Evolutionary conservation across 2,888 invertebrate genomes (phyloP).

Genomic region (Standfussiana lucernea): DNA sequence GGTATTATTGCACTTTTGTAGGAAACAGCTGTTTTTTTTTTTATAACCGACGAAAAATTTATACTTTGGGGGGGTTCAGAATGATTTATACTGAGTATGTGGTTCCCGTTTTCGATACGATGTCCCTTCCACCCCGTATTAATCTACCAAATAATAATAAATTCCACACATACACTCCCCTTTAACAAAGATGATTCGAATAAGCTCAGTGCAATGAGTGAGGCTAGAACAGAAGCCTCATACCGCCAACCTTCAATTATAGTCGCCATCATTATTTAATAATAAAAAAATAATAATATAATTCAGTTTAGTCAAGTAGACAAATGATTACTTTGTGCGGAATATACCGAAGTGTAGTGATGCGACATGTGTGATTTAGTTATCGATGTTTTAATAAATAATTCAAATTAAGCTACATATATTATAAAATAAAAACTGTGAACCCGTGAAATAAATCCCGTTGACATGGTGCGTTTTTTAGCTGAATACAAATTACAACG

Average conservation of each 20-base stretch:
- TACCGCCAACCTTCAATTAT: slow-evolving; percentile 83
- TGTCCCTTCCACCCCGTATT: too few species aligned
- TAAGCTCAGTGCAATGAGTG: slow-evolving; percentile 76
- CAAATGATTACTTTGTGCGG: slow-evolving; percentile 88
- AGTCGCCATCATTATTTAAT: slow-evolving; percentile 84
- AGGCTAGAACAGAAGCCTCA: slow-evolving; percentile 85
- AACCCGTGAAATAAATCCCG: not conserved
- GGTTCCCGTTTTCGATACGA: too few species aligned
- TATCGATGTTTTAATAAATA: slow-evolving; percentile 58
- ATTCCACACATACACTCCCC: slow-evolving; percentile 60
- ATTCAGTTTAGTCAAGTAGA: slow-evolving; percentile 90
- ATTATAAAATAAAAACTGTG: not conserved
- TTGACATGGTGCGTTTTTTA: not conserved
- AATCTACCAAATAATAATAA: not conserved
- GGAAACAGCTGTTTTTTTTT: too few species aligned
- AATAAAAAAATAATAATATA: slow-evolving; percentile 89
- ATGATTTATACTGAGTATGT: too few species aligned
- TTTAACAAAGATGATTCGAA: slow-evolving; percentile 86
- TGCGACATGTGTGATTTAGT: slow-evolving; percentile 45
- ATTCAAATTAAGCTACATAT: not conserved
- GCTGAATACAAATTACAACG: not conserved
- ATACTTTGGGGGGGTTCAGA: too few species aligned
- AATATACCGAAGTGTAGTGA: slow-evolving; percentile 75
- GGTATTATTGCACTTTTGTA: too few species aligned
- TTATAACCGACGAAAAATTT: too few species aligned